These are phyloP conservation scores for Chrosomus eos DNA, from an alignment of 2,797 vertebrate genomes.

Conservation along the genomic window DNA sequence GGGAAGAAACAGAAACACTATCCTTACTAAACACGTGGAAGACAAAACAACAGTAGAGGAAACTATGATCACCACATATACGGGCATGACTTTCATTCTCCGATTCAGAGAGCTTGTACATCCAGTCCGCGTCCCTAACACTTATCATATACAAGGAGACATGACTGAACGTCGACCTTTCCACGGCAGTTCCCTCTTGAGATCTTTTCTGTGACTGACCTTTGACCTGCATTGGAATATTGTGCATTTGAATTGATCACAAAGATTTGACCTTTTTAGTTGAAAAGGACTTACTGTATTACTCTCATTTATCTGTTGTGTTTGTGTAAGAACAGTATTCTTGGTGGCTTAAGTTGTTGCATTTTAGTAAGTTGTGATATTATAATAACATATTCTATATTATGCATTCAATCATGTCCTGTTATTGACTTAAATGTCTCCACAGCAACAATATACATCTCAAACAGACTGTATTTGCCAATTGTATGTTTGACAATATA, in stretches of 20 bases:
- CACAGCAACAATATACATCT: conserved; percentile 47
- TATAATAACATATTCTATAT: conserved; percentile 48
- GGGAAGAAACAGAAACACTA: conserved; percentile 98
- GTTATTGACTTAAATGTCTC: conserved; percentile 52
- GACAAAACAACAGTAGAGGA: background rate
- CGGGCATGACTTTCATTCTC: conserved; percentile 21
- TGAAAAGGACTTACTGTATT: conserved; percentile 73
- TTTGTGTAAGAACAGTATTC: conserved; percentile 44
- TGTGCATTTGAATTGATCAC: conserved; percentile 19
- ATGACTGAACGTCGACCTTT: conserved; percentile 1
- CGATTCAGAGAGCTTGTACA: background rate
- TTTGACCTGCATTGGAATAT: conserved; percentile 23
- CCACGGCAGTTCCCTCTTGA: background rate
- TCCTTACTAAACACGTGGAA: conserved; percentile 83
- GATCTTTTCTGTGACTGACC: conserved; percentile 27
- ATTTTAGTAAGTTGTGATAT: conserved; percentile 48
- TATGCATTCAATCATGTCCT: conserved; percentile 40
- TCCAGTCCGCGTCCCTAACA: background rate
- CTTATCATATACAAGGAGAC: background rate
- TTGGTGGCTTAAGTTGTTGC: conserved; percentile 30
- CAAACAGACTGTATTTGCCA: conserved; percentile 19
- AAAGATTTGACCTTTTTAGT: background rate
- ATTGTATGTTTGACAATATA: conserved; percentile 36
- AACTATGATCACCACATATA: background rate
- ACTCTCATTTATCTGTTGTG: conserved; percentile 53